phyloP scores from a whole-genome alignment of 2,888 invertebrate species.

The Lasioglossum marginatum region DNA sequence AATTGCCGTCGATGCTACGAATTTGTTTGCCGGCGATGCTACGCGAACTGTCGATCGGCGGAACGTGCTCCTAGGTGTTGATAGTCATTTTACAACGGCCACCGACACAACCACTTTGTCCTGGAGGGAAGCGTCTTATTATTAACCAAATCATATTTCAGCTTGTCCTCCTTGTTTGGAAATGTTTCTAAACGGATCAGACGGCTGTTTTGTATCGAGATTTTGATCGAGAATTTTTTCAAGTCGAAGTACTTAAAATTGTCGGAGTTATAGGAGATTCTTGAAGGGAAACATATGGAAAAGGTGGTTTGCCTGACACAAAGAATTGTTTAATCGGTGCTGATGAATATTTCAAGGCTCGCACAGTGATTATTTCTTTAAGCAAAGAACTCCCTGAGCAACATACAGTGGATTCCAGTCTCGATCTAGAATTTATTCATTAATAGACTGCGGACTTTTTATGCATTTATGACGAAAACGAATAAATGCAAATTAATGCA shows the following conservation, averaged over 20 bases:
- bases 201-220: background rate
- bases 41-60: slow-evolving; percentile 50
- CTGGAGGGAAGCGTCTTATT: background rate
- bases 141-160: background rate
- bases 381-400: too few relatives aligned
- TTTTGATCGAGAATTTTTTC: too few relatives aligned
- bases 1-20: slow-evolving; percentile 69
- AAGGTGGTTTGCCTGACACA: too few relatives aligned
- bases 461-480: too few relatives aligned
- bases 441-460: too few relatives aligned
- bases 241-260: background rate
- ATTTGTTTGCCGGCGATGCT: slow-evolving; percentile 71
- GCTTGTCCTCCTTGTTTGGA: background rate
- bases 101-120: background rate
- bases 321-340: too few relatives aligned
- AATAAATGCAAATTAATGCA: too few relatives aligned
- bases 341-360: too few relatives aligned
- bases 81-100: background rate
- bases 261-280: background rate
- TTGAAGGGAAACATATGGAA: too few relatives aligned
- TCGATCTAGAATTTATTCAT: too few relatives aligned
- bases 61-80: slow-evolving; percentile 29
- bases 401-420: too few relatives aligned
- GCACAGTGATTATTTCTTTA: too few relatives aligned
- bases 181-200: background rate